Base-by-base conservation (phyloP, 1,140 invertebrate genomes). In the Hylyphantes graminicola region DNA sequence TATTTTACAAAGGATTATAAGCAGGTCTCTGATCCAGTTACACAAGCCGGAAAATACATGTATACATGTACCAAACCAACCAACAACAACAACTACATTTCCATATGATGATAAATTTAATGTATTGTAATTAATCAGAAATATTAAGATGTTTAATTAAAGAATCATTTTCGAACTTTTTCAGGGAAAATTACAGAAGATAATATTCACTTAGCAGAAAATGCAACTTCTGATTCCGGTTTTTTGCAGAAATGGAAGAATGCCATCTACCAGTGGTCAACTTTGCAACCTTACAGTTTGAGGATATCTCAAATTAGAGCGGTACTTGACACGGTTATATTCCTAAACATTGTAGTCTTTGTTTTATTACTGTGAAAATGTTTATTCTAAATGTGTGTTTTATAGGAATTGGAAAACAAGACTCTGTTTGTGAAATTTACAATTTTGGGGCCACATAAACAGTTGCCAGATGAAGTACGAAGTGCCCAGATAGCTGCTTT, bases 171-270 rank as follows among this genome's bases (percentile, higher is more conserved):
- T 35, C 35, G 35, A 35, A 35, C 15, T 4, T 72, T 54, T 50
- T 72, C 59, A 82, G 79, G 57, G 61, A 21, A 10, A 50, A 21
- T 82, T 13, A 53, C 9, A 19, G 68, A 82, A 8, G 59, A 82
- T 50, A 82, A n/a, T 48, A 2, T 55, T 0, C 15, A 51, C 2
- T 10, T 64, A 4, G 67, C 73, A 15, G 59, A 73, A 11, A 82
- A 82, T 54, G 79, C 79, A 8, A 73, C 70, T 7, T 73, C 68
- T 15, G 70, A 82, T 50, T 19, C 17, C 8, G 57, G 11, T 12
- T 82, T 82, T 50, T 50, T 82, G n/a, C 35, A 63, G n/a, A 74
- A 73, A 2, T 82, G 79, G 79, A 82, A 82, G 54, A 15, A 55
- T 8, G 51, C 51, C 8, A 51, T 82, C 12, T 82, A 73, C 51